These are phyloP conservation scores for Calephelis perditalis DNA, from an alignment of 2,888 invertebrate species.

Conservation along the genomic window DNA sequence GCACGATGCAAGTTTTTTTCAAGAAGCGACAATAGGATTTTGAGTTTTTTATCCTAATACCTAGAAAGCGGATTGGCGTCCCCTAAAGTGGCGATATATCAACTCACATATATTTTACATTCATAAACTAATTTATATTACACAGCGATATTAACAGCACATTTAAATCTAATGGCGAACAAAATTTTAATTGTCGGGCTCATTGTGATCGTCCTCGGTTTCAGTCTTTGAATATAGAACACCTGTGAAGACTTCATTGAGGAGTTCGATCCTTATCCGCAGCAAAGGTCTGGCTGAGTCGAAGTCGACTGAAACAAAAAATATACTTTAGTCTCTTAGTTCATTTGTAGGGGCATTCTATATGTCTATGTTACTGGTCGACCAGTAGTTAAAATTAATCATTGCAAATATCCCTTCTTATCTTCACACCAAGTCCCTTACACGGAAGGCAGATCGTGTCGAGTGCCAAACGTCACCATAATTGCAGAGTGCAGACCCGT, in stretches of 20 bases:
- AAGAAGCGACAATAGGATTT: too few relatives aligned
- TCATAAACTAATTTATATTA: slow-evolving; percentile 6
- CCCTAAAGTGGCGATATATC: neutral
- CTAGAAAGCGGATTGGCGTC: slow-evolving; percentile 8
- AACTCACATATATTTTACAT: slow-evolving; percentile 1
- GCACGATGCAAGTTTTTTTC: too few relatives aligned
- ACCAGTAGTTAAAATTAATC: too few relatives aligned
- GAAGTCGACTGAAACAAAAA: slow-evolving; percentile 7
- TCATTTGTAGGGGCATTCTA: too few relatives aligned
- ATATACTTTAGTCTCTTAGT: neutral
- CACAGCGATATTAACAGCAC: slow-evolving; percentile 10
- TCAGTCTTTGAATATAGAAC: slow-evolving; percentile 6
- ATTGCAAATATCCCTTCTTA: neutral
- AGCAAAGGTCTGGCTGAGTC: slow-evolving; percentile 9
- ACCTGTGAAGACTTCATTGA: slow-evolving; percentile 11
- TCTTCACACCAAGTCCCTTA: neutral
- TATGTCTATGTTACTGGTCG: too few relatives aligned
- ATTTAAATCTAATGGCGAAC: slow-evolving; percentile 9
- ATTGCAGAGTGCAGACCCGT: too few relatives aligned
- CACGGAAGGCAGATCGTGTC: neutral
- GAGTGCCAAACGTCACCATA: neutral
- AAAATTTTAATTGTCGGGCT: slow-evolving; percentile 5
- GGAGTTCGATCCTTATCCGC: slow-evolving; percentile 8
- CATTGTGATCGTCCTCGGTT: slow-evolving; percentile 8
- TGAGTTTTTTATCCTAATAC: too few relatives aligned